These are phyloP conservation scores for Pangasianodon gigas DNA, from an alignment of 2,113 vertebrate genomes.

Conservation along the genomic window DNA sequence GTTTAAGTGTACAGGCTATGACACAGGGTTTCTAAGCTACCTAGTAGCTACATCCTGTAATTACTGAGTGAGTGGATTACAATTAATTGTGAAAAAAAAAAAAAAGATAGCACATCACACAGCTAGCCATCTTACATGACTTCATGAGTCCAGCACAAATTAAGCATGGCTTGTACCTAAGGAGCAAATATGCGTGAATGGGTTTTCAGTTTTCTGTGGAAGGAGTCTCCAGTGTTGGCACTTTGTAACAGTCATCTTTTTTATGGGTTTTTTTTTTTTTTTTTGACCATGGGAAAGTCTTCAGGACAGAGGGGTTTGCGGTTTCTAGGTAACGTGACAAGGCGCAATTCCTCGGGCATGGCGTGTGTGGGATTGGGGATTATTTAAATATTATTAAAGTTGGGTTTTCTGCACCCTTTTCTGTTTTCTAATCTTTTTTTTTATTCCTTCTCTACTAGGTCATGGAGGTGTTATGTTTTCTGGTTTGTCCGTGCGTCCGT, in stretches of 20 bases:
- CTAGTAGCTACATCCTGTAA: background rate
- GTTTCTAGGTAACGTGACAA: background rate
- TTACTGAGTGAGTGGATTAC: background rate
- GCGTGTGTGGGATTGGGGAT: background rate
- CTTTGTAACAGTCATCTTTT: background rate
- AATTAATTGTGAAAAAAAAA: too few relatives aligned
- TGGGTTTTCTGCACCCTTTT: rapidly evolving
- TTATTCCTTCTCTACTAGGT: background rate
- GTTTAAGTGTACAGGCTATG: background rate
- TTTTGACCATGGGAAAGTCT: background rate
- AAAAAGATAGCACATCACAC: too few relatives aligned
- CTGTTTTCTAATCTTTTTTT: background rate
- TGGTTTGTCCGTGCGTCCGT: background rate
- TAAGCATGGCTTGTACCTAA: background rate
- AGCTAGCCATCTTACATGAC: background rate
- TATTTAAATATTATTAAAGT: too few relatives aligned
- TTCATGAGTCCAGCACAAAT: background rate
- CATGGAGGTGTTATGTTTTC: background rate
- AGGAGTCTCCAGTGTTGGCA: background rate
- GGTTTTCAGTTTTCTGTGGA: background rate
- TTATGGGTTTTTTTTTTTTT: background rate
- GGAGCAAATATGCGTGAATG: background rate
- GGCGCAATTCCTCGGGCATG: background rate
- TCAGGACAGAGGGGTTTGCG: background rate
- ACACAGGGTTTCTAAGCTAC: background rate